A percentile compares a stretch with the other conserved stretches of the same genome.
phyloP scores from a whole-genome alignment of 2,113 vertebrate genomes.

The Oriolus oriolus region DNA sequence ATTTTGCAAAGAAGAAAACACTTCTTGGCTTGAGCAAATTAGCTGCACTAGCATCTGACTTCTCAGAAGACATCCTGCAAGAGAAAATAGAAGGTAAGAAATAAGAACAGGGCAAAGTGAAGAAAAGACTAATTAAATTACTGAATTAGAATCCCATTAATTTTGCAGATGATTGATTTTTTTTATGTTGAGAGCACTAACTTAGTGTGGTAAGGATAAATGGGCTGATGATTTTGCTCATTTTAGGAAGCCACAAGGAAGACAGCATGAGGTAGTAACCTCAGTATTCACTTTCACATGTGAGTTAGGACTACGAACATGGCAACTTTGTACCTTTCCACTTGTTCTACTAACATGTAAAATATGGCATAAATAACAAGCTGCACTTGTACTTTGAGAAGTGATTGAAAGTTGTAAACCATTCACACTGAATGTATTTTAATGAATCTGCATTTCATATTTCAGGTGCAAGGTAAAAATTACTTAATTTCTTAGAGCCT shows the following conservation, averaged over 20 bases:
- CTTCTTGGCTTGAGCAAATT: constrained; percentile 95
- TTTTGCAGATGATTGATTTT: background rate
- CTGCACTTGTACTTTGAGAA: background rate
- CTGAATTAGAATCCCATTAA: background rate
- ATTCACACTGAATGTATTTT: background rate
- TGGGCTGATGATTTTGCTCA: background rate
- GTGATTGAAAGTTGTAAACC: background rate
- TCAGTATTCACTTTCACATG: background rate
- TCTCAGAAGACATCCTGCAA: constrained; percentile 76
- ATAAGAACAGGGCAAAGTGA: background rate
- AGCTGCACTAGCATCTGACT: constrained; percentile 84
- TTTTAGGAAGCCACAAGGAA: background rate
- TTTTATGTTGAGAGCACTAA: background rate
- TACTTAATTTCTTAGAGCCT: background rate
- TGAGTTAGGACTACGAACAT: background rate
- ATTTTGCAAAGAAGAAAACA: constrained; percentile 96
- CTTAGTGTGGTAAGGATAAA: background rate
- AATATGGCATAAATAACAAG: background rate
- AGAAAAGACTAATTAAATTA: background rate
- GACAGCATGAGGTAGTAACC: background rate
- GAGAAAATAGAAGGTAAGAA: constrained; percentile 87
- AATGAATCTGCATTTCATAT: background rate
- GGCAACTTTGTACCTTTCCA: background rate
- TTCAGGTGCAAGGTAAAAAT: background rate
- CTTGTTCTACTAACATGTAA: background rate